Percentiles rank a stretch among this genome's conserved stretches.
Evolutionary conservation across 1,140 invertebrate species (phyloP).

Genomic region (Dendroctonus valens): DNA sequence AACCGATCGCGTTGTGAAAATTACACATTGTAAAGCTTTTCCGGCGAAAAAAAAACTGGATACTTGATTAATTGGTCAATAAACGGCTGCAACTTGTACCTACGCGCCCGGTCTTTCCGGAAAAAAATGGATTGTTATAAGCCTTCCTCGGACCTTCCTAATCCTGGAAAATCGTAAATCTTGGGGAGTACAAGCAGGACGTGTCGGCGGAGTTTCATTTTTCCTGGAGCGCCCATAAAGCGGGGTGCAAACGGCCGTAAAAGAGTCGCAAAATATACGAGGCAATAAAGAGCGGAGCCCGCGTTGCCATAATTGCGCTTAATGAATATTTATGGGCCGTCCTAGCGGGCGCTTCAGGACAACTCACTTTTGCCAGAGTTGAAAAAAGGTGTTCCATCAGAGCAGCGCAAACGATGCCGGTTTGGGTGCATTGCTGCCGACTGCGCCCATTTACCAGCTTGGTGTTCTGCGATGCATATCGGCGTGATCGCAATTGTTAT

Average conservation of each 20-base stretch:
- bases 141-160: slow-evolving; percentile 1
- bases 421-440: too few species aligned
- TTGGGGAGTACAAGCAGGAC: slow-evolving; percentile 15
- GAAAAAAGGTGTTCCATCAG: not conserved
- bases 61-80: too few species aligned
- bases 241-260: slow-evolving; percentile 25
- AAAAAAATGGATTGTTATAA: too few species aligned
- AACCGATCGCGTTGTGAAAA: slow-evolving; percentile 5
- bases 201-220: slow-evolving; percentile 25
- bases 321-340: slow-evolving; percentile 27
- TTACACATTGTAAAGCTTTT: slow-evolving; percentile 10
- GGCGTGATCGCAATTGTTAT: slow-evolving; percentile 20
- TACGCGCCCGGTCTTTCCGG: too few species aligned
- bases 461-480: slow-evolving; percentile 7
- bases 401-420: too few species aligned
- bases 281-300: slow-evolving; percentile 25
- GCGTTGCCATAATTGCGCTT: slow-evolving; percentile 26
- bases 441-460: slow-evolving; percentile 2
- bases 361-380: not conserved
- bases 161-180: slow-evolving; percentile 6
- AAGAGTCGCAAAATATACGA: slow-evolving; percentile 29
- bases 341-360: not conserved
- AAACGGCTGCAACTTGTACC: too few species aligned
- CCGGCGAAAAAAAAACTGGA: not conserved
- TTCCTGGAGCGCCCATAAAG: slow-evolving; percentile 24